phyloP scores from a whole-genome alignment of 2,113 vertebrate species.

The Centropristis striata region DNA sequence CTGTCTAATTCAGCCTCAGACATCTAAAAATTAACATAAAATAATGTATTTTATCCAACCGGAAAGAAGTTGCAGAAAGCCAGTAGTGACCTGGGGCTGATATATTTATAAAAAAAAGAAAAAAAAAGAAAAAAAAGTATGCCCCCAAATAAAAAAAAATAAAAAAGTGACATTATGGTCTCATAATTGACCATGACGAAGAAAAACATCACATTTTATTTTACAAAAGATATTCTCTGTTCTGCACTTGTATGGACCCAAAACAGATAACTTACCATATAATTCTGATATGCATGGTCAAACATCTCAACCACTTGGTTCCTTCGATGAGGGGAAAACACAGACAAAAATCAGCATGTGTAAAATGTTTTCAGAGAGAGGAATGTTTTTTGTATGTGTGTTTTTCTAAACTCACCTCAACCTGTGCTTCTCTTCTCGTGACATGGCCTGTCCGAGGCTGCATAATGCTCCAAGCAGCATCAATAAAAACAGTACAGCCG shows the following conservation, averaged over 20 bases:
- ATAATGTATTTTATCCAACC: neutral
- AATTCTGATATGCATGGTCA: constrained; percentile 98
- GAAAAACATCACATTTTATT: neutral
- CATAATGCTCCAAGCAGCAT: constrained; percentile 71
- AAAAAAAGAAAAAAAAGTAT: no score
- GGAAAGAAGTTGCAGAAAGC: neutral
- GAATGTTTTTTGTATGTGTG: neutral
- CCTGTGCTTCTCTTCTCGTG: constrained; percentile 81
- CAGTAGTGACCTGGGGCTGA: neutral
- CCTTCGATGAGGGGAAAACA: constrained; percentile 77
- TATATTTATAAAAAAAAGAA: neutral
- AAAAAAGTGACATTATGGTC: neutral
- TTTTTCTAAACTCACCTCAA: constrained; percentile 77
- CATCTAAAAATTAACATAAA: neutral
- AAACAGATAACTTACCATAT: constrained; percentile 91
- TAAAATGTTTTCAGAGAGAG: neutral
- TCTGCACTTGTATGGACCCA: neutral
- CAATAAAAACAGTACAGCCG: constrained; percentile 57
- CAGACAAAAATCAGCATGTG: neutral
- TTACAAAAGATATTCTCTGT: neutral
- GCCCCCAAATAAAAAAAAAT: neutral
- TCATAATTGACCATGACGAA: neutral
- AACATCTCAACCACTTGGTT: constrained; percentile 99
- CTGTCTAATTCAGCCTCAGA: neutral
- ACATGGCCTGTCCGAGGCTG: constrained; percentile 77